A percentile compares a stretch with the other conserved stretches of the same genome.
Conservation (phyloP, 2,888 invertebrate genomes). For the Noctua fimbriata region DNA sequence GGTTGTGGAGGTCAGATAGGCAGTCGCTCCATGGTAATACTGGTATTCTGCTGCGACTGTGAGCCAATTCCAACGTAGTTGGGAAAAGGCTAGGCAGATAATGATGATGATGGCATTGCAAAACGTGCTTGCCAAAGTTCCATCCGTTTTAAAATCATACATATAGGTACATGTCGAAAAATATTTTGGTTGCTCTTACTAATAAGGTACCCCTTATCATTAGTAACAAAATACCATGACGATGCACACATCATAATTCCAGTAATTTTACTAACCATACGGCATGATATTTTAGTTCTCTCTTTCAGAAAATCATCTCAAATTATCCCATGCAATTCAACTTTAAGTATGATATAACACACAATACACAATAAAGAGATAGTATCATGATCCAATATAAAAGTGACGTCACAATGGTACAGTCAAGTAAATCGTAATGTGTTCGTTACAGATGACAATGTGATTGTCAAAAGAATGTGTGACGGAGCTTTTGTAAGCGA, state of each 20-base stretch:
- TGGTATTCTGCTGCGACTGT: not conserved
- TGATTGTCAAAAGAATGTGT: constrained; percentile 31
- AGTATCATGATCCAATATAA: constrained; percentile 15
- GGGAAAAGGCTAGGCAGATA: not conserved
- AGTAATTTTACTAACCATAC: not conserved
- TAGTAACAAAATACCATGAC: constrained; percentile 27
- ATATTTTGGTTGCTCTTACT: not conserved
- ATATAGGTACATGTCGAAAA: not conserved
- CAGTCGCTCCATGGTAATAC: not conserved
- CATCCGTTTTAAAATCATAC: not conserved
- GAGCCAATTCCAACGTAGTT: not conserved
- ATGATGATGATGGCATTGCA: not conserved
- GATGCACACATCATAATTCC: not conserved
- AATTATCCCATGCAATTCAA: constrained; percentile 3
- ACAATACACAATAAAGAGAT: not conserved
- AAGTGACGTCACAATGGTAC: constrained; percentile 46
- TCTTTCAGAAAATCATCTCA: not conserved
- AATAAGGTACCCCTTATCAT: not conserved
- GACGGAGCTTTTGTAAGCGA: constrained; percentile 42
- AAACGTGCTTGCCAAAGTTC: not conserved
- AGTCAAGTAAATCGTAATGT: not conserved
- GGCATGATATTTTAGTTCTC: constrained; percentile 12
- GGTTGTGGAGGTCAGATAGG: not conserved
- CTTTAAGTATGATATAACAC: constrained; percentile 24
- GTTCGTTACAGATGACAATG: constrained; percentile 35